Evolutionary conservation across 2,797 vertebrate species (phyloP).

Genomic region (Lepilemur septentrionalis): DNA sequence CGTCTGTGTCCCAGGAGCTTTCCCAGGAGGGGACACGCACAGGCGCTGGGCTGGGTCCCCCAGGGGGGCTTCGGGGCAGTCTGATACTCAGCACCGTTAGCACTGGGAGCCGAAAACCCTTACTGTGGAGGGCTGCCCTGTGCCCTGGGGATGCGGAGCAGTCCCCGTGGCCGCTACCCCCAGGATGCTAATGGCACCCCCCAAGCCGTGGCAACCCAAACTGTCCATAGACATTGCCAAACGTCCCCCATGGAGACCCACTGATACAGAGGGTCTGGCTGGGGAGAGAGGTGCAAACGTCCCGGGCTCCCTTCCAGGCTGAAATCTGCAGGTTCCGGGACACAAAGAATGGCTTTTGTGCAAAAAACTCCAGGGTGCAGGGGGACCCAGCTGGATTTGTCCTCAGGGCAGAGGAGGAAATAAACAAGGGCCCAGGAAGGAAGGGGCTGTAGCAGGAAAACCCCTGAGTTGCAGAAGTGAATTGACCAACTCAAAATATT

Average conservation of each 20-base stretch:
- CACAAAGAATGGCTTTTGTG: rapidly evolving
- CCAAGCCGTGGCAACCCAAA: background rate
- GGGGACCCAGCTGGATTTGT: background rate
- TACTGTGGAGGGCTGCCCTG: background rate
- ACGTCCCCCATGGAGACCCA: rapidly evolving
- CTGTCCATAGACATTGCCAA: background rate
- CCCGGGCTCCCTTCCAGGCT: background rate
- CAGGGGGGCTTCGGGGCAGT: no score
- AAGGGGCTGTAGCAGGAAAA: background rate
- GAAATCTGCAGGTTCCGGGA: background rate
- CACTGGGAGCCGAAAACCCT: background rate
- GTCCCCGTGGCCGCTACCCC: background rate
- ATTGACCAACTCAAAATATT: background rate
- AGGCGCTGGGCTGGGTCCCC: background rate
- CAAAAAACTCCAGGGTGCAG: background rate
- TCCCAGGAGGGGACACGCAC: no score
- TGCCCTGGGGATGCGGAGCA: rapidly evolving
- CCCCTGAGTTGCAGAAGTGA: background rate
- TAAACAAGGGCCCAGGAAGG: background rate
- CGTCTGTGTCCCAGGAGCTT: background rate
- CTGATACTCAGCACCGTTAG: no score
- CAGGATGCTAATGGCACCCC: rapidly evolving
- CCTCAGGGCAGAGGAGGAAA: background rate
- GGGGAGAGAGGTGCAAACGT: rapidly evolving
- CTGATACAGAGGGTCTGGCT: background rate